phyloP scores from a whole-genome alignment of 2,888 invertebrate genomes.

The Sepioteuthis lessoniana region DNA sequence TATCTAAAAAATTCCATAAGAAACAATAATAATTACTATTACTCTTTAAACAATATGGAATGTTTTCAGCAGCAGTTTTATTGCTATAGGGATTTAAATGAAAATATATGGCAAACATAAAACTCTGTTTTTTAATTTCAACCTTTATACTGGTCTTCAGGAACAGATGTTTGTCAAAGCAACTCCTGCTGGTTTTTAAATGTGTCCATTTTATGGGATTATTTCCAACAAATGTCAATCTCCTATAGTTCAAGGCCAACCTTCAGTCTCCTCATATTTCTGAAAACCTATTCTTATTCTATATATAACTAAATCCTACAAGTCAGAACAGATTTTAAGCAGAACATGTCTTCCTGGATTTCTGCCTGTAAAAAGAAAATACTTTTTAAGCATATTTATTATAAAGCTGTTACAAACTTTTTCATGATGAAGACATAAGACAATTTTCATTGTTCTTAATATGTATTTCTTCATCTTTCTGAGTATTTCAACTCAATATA shows the following conservation, averaged over 20 bases:
- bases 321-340: not conserved
- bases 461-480: too few species aligned
- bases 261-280: constrained; percentile 1
- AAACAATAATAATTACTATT: not conserved
- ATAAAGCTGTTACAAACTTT: too few species aligned
- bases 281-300: not conserved
- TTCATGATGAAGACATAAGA: too few species aligned
- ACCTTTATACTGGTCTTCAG: not conserved
- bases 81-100: not conserved
- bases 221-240: constrained; percentile 11
- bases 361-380: not conserved
- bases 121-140: not conserved
- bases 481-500: too few species aligned
- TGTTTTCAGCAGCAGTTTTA: not conserved
- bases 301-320: not conserved
- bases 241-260: not conserved
- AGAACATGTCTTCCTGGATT: not conserved
- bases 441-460: too few species aligned
- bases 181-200: not conserved
- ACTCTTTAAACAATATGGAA: not conserved
- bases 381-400: too few species aligned
- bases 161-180: constrained; percentile 12
- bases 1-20: too few species aligned
- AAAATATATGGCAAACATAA: not conserved
- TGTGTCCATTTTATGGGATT: not conserved